Base-by-base conservation (phyloP, 2,797 vertebrate species). In the Amniataba percoides region DNA sequence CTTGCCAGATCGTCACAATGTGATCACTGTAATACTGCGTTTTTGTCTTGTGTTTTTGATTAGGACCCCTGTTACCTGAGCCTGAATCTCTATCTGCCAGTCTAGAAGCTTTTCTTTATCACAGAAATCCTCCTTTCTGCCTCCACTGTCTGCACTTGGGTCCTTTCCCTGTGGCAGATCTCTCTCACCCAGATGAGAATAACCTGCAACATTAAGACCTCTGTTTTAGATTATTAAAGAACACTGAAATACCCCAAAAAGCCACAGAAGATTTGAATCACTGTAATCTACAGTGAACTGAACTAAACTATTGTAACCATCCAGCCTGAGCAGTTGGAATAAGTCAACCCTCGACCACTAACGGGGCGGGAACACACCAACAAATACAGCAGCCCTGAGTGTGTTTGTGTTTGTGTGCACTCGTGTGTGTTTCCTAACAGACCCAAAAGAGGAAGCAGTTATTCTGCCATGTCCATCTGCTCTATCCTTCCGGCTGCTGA, bases 341-440 rank as follows among this genome's bases (percentile, higher is more conserved):
- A 81, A 68, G 81, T 86, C 80, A 80, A 87, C 80, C 86, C 84
- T 89, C 80, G 72, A 81, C 78, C 67, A 61, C 67, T 60, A 78
- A 81, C 79, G 77, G 73, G 71, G 60, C 4, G 34, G 75, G 59
- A 21, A 67, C 58, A 64, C 51, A 72, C 78, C 82, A 83, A 80
- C 85, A 89, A 85, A 88, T 77, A 86, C 81, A 89, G 84, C 80
- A 52, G 7, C 16, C 34, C 45, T 10, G 51, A 34, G 52, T 62
- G 57, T 25, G n/a, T 53, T 3, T 34, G 7, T 66, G 27, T 27
- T 27, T 27, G n/a, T 53, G 8, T 23, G 7, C 60, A 27, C 27
- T 27, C 27, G 27, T 27, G n/a, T 53, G 8, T 34, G 7, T 60
- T 48, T 46, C 39, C 55, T 64, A 27, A 68, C 42, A 62, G n/a